phyloP scores from a whole-genome alignment of 2,113 vertebrate species.

The Silurus meridionalis region DNA sequence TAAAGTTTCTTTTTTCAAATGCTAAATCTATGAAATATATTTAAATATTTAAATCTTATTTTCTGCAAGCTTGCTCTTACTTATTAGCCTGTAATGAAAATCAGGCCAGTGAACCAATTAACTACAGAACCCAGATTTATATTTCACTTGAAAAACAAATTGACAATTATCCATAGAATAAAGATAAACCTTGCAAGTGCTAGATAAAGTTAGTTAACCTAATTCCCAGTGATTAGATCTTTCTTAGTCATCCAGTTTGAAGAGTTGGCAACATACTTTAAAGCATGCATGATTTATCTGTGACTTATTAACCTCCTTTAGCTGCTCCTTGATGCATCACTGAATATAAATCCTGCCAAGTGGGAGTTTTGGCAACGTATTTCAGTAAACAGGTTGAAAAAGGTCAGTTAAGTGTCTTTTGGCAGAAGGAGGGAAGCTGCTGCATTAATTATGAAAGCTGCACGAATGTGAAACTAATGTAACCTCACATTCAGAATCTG shows the following conservation, averaged over 20 bases:
- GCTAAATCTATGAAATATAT: too few relatives aligned
- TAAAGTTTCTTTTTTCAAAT: too few relatives aligned
- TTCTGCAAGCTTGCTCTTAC: not conserved
- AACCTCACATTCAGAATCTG: slow-evolving; percentile 27
- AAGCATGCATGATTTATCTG: not conserved
- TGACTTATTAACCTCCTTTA: not conserved
- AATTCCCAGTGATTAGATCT: not conserved
- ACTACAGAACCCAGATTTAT: not conserved
- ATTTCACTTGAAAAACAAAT: not conserved
- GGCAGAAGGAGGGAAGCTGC: not conserved
- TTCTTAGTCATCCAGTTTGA: not conserved
- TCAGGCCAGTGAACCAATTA: not conserved
- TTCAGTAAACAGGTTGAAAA: not conserved
- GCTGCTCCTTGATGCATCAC: not conserved
- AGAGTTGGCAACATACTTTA: not conserved
- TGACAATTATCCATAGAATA: not conserved
- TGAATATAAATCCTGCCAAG: not conserved
- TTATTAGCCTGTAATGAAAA: not conserved
- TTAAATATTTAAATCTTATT: too few relatives aligned
- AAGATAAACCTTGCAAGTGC: not conserved
- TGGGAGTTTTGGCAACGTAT: not conserved
- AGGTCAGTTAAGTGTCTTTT: not conserved
- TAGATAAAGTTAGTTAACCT: not conserved
- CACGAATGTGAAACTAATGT: not conserved
- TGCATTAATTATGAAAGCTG: not conserved